A percentile compares a stretch with the other conserved stretches of the same genome.
phyloP scores from a whole-genome alignment of 2,797 vertebrate species.

The Microcaecilia unicolor region DNA sequence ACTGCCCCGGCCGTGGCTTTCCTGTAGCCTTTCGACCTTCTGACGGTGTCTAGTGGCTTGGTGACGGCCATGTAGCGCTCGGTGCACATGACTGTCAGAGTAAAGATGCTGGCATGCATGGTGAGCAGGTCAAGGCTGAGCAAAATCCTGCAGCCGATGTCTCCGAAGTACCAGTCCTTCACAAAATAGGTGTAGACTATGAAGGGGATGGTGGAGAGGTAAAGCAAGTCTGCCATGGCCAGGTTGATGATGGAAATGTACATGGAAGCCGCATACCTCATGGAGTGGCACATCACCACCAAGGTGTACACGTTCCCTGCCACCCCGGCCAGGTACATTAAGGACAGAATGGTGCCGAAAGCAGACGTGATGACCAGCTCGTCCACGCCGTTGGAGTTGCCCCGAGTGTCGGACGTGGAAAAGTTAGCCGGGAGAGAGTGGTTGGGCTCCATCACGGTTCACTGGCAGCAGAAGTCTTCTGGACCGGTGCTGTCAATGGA shows the following conservation, averaged over 20 bases:
- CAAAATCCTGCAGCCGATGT: conserved; percentile 76
- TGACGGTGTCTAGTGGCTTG: conserved; percentile 71
- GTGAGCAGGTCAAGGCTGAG: conserved; percentile 86
- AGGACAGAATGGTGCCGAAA: conserved; percentile 74
- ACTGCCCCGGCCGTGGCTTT: conserved; percentile 68
- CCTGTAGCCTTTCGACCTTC: conserved; percentile 67
- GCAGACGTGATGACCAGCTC: conserved; percentile 71
- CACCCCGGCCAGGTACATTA: conserved; percentile 74
- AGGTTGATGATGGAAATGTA: conserved; percentile 85
- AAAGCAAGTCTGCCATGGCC: conserved; percentile 81
- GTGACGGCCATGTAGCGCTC: conserved; percentile 84
- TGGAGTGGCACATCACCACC: conserved; percentile 82
- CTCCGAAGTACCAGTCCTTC: conserved; percentile 89
- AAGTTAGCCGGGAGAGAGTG: conserved; percentile 29
- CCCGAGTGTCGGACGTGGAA: conserved; percentile 10
- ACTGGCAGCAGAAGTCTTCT: conserved; percentile 11
- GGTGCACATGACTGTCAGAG: conserved; percentile 79
- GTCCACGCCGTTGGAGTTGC: conserved; percentile 41
- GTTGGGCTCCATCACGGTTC: conserved; percentile 32
- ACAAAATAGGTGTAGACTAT: conserved; percentile 83
- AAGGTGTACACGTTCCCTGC: conserved; percentile 82
- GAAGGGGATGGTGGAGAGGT: conserved; percentile 87
- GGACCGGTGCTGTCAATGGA: no score
- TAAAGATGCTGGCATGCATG: conserved; percentile 92
- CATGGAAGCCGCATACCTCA: conserved; percentile 76